Base-by-base conservation (phyloP, 2,888 invertebrate genomes). In the Eledone cirrhosa region DNA sequence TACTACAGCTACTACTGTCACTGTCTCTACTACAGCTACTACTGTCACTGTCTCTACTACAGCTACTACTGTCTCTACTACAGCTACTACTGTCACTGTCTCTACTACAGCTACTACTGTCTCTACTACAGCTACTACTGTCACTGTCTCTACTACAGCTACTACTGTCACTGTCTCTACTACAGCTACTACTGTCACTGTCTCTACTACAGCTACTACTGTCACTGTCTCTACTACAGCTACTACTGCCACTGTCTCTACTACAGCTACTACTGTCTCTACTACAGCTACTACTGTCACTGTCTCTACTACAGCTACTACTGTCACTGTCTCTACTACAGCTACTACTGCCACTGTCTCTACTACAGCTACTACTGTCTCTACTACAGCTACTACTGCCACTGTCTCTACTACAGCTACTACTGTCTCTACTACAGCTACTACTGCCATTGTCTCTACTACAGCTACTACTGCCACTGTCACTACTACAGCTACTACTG, bases 291-390 rank as follows among this genome's bases (percentile, higher is more conserved):
- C n/a, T n/a, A n/a, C n/a, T n/a, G n/a, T n/a, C n/a, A n/a, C n/a
- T n/a, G n/a, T n/a, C n/a, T n/a, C n/a, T n/a, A n/a, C 53, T 53
- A 53, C 53, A 16, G 53, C 53, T 53, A 53, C 53, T 53, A 22
- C 53, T 53, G 22, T 22, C 24, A 69, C 69, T 69, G 24, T 24
- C 24, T 14, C 69, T 69, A 69, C 69, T 24, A 69, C 69, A 22
- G 24, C 69, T 69, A 69, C 69, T 69, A 24, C 69, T 69, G 29
- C 69, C 24, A 69, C n/a, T n/a, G n/a, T n/a, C n/a, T n/a, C n/a
- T n/a, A n/a, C n/a, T n/a, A n/a, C n/a, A n/a, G n/a, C n/a, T 69
- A 69, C 69, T 69, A 69, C 69, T 69, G 29, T 24, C 24, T 22
- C 69, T 69, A 69, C 69, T 69, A 69, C 69, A 22, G 24, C 69